Percentiles rank a stretch among this genome's conserved stretches.
Evolutionary conservation across 2,113 vertebrate species (phyloP).

Genomic region (Ursus arctos): DNA sequence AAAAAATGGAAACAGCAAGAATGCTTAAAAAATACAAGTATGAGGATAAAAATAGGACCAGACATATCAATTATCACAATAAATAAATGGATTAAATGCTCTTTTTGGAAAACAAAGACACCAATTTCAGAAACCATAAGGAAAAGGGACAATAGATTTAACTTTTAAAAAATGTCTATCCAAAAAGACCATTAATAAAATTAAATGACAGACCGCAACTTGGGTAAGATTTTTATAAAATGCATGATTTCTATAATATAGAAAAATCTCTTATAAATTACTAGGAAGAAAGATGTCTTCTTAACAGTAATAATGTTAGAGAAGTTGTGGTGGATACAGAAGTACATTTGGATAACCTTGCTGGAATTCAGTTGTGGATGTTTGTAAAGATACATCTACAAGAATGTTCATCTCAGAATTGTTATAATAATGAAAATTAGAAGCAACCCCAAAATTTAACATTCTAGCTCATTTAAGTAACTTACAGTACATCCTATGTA

Average conservation of each 20-base stretch:
- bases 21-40: background rate
- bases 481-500: background rate
- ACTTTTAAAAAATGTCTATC: background rate
- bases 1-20: background rate
- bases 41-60: background rate
- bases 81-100: conserved; percentile 20
- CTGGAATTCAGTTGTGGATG: conserved; percentile 1
- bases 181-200: conserved; percentile 13
- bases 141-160: background rate
- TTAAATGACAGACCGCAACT: background rate
- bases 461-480: background rate
- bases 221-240: background rate
- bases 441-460: conserved; percentile 40
- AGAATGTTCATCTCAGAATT: conserved; percentile 18
- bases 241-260: background rate
- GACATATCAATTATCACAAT: background rate
- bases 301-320: background rate
- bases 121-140: background rate
- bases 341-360: conserved; percentile 19
- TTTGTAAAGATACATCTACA: background rate
- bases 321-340: background rate
- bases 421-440: conserved; percentile 7
- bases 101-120: background rate
- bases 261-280: conserved; percentile 15
- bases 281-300: background rate